Evolutionary conservation across 2,888 invertebrate genomes (phyloP), one percentile per base, ranked within the genome.

Genomic region (Megalurothrips usitatus): DNA sequence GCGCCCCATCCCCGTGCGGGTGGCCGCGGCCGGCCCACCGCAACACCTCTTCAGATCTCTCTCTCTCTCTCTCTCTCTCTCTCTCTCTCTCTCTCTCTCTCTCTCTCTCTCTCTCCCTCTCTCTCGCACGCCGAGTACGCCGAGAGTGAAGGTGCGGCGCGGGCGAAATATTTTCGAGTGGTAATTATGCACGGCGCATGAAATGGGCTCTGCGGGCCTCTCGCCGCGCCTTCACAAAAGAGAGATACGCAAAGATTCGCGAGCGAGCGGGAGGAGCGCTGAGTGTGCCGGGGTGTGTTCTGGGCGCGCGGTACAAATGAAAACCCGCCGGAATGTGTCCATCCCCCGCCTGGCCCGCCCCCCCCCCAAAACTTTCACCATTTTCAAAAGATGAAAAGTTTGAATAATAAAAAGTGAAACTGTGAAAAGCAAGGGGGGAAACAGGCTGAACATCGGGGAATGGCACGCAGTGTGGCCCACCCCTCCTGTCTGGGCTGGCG

Each of bases 351-450:
- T 19, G n/a, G n/a, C 23, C 23, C 11, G 23, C 23, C 26, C 26
- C 12, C 23, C 0, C 23, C 9, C 10, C 68, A 23, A 12, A 75
- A 75, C 68, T 75, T 75, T 75, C 68, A 75, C 68, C 68, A 75
- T 75, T 75, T 75, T 23, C 68, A 75, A 75, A 58, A 75, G 68
- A 75, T 23, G 68, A 23, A 23, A 75, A 75, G 68, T 75, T 75
- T 75, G 68, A 75, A 75, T 23, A 75, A 75, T 75, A 75, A 75
- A 75, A 75, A 75, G 68, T 26, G 26, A 75, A 75, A 68, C 23
- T 68, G 68, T 23, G 23, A 23, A 75, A 75, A 23, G 26, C 14
- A 19, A 14, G 68, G 26, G 26, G 1, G 8, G 26, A 75, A 26
- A 26, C 10, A n/a, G 26, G 26, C 4, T 58, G 58, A 17, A 14